Evolutionary conservation across 2,113 vertebrate genomes (phyloP).

Genomic region (Burhinus oedicnemus): DNA sequence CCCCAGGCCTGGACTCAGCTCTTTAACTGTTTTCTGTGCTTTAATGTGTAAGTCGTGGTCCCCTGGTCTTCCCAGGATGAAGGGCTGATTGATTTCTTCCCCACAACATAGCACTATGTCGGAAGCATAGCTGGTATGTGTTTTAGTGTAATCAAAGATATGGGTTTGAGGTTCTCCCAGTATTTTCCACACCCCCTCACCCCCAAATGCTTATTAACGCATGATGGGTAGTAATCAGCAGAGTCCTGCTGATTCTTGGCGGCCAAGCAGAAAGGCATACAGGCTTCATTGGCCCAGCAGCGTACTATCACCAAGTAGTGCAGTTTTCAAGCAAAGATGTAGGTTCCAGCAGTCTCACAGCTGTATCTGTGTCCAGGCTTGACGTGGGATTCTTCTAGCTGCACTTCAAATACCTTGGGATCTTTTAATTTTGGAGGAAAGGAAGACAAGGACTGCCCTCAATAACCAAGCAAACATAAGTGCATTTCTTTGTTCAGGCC

Average conservation of each 20-base stretch:
- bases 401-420: background rate
- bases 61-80: background rate
- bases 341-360: background rate
- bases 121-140: background rate
- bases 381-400: background rate
- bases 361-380: background rate
- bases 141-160: background rate
- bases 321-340: background rate
- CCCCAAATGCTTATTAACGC: background rate
- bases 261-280: background rate
- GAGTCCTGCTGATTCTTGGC: background rate
- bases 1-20: background rate
- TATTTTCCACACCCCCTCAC: background rate
- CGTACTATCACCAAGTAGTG: fast-evolving
- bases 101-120: background rate
- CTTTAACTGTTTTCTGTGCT: background rate
- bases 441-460: background rate
- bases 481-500: background rate
- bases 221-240: background rate
- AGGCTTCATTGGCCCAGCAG: background rate
- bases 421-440: background rate
- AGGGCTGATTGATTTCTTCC: background rate
- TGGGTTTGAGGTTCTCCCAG: background rate
- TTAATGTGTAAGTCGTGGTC: background rate
- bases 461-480: background rate